phyloP scores from a whole-genome alignment of 2,888 invertebrate species.

The Brachycybe producta region DNA sequence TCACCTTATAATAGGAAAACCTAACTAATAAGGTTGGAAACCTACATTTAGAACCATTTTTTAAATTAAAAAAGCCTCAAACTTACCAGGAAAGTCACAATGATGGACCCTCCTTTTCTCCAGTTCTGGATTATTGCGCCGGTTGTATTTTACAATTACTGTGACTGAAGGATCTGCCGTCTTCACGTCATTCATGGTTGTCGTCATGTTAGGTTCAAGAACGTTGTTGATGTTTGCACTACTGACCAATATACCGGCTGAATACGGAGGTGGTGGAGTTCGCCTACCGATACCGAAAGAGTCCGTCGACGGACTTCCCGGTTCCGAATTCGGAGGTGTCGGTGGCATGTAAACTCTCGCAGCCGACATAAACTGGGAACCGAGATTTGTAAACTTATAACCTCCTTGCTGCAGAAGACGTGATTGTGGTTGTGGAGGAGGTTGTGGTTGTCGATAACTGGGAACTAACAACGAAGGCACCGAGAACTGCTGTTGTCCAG shows the following conservation, averaged over 20 bases:
- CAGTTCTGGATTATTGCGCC: constrained; percentile 76
- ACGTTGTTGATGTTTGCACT: background rate
- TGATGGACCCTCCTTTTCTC: constrained; percentile 92
- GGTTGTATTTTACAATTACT: constrained; percentile 13
- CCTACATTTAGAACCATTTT: no score
- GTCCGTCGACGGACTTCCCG: constrained; percentile 50
- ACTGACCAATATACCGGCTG: constrained; percentile 30
- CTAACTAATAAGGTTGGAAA: no score
- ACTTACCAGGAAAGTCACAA: constrained; percentile 39
- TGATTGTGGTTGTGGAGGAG: constrained; percentile 22
- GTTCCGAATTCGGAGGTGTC: constrained; percentile 77
- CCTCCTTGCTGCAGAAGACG: no score
- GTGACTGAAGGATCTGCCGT: constrained; percentile 34
- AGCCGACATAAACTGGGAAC: constrained; percentile 22
- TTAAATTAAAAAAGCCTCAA: no score
- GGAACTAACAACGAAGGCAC: background rate
- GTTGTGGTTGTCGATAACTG: no score
- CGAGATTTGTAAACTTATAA: constrained; percentile 19
- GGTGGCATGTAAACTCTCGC: constrained; percentile 63
- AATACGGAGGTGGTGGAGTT: constrained; percentile 65
- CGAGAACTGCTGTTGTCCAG: constrained; percentile 23
- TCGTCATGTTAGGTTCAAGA: no score
- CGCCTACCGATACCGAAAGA: constrained; percentile 43
- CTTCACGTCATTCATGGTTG: background rate
- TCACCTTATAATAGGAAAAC: no score